Conservation (phyloP, 2,797 vertebrate genomes). For the Sebastes steindachneri region DNA sequence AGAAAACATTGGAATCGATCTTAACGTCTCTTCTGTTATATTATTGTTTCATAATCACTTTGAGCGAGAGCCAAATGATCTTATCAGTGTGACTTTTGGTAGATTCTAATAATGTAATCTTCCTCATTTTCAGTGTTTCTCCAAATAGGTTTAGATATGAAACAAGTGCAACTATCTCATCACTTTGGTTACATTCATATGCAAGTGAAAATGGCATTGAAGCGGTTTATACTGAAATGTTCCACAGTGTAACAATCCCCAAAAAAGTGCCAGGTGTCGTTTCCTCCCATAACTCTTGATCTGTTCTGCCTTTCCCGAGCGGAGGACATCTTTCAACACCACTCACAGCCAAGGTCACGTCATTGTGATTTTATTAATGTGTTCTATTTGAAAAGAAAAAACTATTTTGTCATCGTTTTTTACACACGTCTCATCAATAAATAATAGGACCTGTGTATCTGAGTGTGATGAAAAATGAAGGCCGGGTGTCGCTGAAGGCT, state of each 20-base stretch:
- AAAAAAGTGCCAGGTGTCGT: not conserved
- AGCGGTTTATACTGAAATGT: not conserved
- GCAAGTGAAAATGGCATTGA: not conserved
- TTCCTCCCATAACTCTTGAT: not conserved
- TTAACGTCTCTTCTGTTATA: not conserved
- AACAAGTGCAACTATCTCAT: not conserved
- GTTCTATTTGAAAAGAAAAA: not conserved
- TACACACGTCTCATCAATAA: conserved; percentile 47
- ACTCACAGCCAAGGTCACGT: conserved; percentile 1
- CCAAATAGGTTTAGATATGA: not conserved
- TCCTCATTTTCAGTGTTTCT: not conserved
- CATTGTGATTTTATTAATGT: conserved; percentile 2
- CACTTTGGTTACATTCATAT: not conserved
- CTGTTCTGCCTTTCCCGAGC: not conserved
- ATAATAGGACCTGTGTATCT: not conserved
- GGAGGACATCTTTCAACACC: not conserved
- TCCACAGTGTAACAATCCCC: not conserved
- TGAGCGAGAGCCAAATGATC: not conserved
- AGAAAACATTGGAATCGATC: not conserved
- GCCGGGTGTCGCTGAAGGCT: conserved; percentile 14
- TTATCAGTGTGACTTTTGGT: not conserved
- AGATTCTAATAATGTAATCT: not conserved
- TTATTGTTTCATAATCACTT: not conserved
- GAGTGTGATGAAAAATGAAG: conserved; percentile 19
- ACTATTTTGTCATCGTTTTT: conserved; percentile 11